Conservation (phyloP, 2,888 invertebrate species). For the Lingula anatina region DNA sequence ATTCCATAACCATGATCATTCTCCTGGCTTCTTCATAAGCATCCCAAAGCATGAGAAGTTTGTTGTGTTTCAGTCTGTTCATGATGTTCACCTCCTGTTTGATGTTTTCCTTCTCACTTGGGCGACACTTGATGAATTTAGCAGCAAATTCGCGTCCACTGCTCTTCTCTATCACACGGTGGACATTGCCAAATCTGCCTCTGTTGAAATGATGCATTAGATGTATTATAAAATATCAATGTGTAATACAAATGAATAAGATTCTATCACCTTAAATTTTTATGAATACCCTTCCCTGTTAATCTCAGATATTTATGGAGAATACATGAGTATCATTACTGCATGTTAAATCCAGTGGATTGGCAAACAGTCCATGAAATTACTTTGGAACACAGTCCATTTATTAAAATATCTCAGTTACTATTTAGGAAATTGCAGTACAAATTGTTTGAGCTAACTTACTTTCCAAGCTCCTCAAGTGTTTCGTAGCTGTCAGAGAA, state of each 20-base stretch:
- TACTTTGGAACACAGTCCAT: too few relatives aligned
- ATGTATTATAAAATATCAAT: not conserved
- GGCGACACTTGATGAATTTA: slow-evolving; percentile 77
- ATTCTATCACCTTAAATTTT: too few relatives aligned
- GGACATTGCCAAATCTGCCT: slow-evolving; percentile 57
- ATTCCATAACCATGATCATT: slow-evolving; percentile 94
- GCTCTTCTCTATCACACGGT: slow-evolving; percentile 60
- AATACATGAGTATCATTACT: not conserved
- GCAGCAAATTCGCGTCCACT: slow-evolving; percentile 70
- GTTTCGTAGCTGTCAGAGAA: slow-evolving; percentile 83
- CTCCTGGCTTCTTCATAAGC: slow-evolving; percentile 67
- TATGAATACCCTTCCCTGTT: too few relatives aligned
- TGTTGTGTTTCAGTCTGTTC: slow-evolving; percentile 87
- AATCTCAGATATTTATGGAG: not conserved
- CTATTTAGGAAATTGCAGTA: too few relatives aligned
- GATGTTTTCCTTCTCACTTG: slow-evolving; percentile 84
- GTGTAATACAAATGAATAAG: not conserved
- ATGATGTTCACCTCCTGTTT: slow-evolving; percentile 95
- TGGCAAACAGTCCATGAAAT: too few relatives aligned
- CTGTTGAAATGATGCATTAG: slow-evolving; percentile 26
- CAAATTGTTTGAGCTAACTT: too few relatives aligned
- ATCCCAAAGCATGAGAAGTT: slow-evolving; percentile 95
- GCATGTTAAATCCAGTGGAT: too few relatives aligned
- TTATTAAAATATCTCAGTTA: too few relatives aligned
- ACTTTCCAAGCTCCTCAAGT: slow-evolving; percentile 90